These are phyloP conservation scores for Eira barbara DNA, from an alignment of 2,113 vertebrate genomes.

Conservation along the genomic window DNA sequence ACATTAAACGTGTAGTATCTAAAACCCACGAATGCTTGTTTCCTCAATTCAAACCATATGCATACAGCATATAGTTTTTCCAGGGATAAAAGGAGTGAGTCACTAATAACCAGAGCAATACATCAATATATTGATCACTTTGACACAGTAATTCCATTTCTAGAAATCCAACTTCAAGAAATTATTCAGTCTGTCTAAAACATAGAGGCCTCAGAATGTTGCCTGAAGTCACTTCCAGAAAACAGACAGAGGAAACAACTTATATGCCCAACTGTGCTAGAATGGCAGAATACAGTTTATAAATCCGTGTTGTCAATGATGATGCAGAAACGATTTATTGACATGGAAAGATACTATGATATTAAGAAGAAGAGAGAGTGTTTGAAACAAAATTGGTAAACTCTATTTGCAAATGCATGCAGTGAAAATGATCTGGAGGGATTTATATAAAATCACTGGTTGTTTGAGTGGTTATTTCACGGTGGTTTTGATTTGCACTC, in stretches of 20 bases:
- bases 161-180: not conserved
- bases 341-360: not conserved
- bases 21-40: not conserved
- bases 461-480: not conserved
- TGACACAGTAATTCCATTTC: not conserved
- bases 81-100: not conserved
- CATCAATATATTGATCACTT: not conserved
- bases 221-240: not conserved
- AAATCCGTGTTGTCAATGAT: not conserved
- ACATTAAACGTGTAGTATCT: not conserved
- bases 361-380: not conserved
- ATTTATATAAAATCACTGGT: not conserved
- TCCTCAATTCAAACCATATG: not conserved
- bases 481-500: not conserved
- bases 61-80: not conserved
- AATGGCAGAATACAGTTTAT: not conserved
- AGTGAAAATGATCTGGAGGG: not conserved
- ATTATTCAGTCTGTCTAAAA: not conserved
- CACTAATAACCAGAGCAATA: not conserved
- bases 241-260: not conserved
- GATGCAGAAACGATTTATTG: not conserved
- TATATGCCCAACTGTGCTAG: not conserved
- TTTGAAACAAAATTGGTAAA: not conserved
- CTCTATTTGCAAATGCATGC: not conserved
- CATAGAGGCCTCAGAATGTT: too few relatives aligned